Evolutionary conservation across 2,888 invertebrate species (phyloP).

Genomic region (Melieria omissa): DNA sequence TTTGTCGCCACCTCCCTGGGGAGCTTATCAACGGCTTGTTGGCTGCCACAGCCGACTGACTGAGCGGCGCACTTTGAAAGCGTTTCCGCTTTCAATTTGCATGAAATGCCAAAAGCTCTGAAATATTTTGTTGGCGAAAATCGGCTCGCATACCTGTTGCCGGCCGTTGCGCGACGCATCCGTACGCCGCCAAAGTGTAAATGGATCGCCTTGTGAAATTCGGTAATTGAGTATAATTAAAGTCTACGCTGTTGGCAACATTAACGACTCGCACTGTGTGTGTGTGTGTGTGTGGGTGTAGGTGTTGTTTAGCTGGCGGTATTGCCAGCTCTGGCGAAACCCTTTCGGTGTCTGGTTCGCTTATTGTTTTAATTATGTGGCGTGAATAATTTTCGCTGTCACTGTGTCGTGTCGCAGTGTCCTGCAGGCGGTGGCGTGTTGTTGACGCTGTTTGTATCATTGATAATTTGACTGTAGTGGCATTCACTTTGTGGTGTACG

Average conservation of each 20-base stretch:
- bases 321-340: conserved; percentile 21
- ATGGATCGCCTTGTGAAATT: conserved; percentile 60
- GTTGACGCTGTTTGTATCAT: conserved; percentile 42
- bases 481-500: not conserved
- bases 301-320: conserved; percentile 31
- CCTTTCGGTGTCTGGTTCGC: conserved; percentile 42
- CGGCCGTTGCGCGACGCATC: conserved; percentile 22
- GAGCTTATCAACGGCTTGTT: conserved; percentile 27
- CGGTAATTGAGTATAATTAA: conserved; percentile 67
- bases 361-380: conserved; percentile 60
- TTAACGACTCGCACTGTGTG: conserved; percentile 10
- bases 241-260: conserved; percentile 47
- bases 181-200: conserved; percentile 46
- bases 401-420: not conserved
- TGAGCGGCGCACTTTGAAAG: conserved; percentile 50
- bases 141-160: conserved; percentile 55
- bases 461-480: conserved; percentile 45
- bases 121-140: conserved; percentile 49
- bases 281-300: not conserved
- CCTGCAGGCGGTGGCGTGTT: not conserved
- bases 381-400: conserved; percentile 55
- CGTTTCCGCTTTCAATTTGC: conserved; percentile 66
- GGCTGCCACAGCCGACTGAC: conserved; percentile 27
- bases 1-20: conserved; percentile 34
- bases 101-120: conserved; percentile 56